These are phyloP conservation scores for Ephestia elutella DNA, from an alignment of 1,140 invertebrate genomes.

Conservation along the genomic window DNA sequence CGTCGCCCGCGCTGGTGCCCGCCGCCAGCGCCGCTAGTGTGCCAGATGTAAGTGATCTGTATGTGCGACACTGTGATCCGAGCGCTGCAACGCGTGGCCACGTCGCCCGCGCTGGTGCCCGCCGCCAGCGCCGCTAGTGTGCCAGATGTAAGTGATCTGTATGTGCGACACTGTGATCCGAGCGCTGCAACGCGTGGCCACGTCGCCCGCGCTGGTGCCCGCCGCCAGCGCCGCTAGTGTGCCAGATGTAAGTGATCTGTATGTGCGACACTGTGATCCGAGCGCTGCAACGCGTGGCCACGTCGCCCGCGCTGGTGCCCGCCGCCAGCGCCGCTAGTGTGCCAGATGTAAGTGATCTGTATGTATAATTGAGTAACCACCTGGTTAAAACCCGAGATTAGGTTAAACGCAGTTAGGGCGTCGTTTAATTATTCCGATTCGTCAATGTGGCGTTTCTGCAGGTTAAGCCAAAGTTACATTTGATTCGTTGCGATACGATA, in stretches of 20 bases:
- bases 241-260: slow-evolving; percentile 64
- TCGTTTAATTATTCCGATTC: too few species aligned
- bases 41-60: slow-evolving; percentile 64
- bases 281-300: slow-evolving; percentile 88
- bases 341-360: slow-evolving; percentile 64
- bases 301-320: slow-evolving; percentile 47
- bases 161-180: too few species aligned
- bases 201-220: slow-evolving; percentile 47
- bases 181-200: slow-evolving; percentile 88
- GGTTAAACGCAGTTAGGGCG: too few species aligned
- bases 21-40: slow-evolving; percentile 71
- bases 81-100: slow-evolving; percentile 88
- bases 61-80: too few species aligned
- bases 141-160: slow-evolving; percentile 64
- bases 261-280: too few species aligned
- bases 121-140: slow-evolving; percentile 71
- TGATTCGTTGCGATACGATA: too few species aligned
- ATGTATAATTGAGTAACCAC: too few species aligned
- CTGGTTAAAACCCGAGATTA: too few species aligned
- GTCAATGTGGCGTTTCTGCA: too few species aligned
- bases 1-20: slow-evolving; percentile 47
- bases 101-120: slow-evolving; percentile 47
- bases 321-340: slow-evolving; percentile 71
- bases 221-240: slow-evolving; percentile 71
- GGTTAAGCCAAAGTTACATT: too few species aligned